Evolutionary conservation across 2,113 vertebrate species (phyloP).

Genomic region (Etia nguti): DNA sequence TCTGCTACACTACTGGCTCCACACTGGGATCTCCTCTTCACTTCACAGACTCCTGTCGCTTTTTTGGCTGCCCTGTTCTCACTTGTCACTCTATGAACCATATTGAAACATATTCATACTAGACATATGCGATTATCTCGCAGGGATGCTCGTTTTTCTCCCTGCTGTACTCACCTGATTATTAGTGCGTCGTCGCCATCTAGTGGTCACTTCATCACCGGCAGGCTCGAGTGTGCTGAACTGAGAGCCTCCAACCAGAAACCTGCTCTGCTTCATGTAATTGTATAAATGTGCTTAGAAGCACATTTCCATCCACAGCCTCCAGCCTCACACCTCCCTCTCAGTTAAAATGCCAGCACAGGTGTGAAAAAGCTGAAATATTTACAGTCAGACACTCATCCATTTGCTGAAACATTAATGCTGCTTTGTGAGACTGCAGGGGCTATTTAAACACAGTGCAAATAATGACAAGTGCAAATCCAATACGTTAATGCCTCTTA

Average conservation of each 20-base stretch:
- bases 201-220: slow-evolving; percentile 28
- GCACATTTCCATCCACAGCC: background rate
- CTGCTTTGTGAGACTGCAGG: background rate
- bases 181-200: slow-evolving; percentile 33
- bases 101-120: background rate
- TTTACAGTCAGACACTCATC: background rate
- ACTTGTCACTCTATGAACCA: background rate
- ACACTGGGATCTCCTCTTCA: background rate
- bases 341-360: background rate
- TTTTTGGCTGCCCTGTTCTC: background rate
- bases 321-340: background rate
- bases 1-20: background rate
- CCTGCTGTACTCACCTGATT: background rate
- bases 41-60: background rate
- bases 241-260: background rate
- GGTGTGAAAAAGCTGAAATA: background rate
- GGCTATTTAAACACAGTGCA: background rate
- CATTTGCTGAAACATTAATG: background rate
- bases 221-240: background rate
- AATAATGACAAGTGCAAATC: slow-evolving; percentile 1
- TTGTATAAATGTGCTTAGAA: background rate
- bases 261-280: background rate
- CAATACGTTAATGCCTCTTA: slow-evolving; percentile 1
- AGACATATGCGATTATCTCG: background rate
- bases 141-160: background rate